Base-by-base conservation (phyloP, 2,888 invertebrate species). In the Salticus scenicus region DNA sequence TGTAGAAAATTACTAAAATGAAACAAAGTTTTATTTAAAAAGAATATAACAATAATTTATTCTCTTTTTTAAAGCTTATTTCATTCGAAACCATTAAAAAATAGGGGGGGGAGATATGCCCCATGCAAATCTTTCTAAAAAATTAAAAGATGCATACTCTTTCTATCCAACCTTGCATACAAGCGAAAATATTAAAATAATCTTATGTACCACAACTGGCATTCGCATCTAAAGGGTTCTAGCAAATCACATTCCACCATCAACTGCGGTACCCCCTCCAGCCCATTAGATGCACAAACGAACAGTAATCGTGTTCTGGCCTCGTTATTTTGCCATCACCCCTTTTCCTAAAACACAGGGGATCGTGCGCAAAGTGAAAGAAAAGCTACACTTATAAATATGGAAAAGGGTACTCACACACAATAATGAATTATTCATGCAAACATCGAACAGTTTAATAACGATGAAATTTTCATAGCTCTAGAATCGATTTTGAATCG, bases 271-370 rank as follows among this genome's bases (percentile, higher is more conserved):
- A 63, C 73, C 63, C 69, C 73, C 51, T 72, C 69, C 63, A 63
- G 77, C 84, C 83, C 84, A 79, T 85, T 85, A 85, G 78, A 63
- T 78, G 84, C 84, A 85, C 83, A 84, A 84, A 84, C 78, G 84
- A 85, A 79, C 84, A 72, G 84, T 85, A 85, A 85, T 85, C 84
- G 78, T 85, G 84, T 85, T 85, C 79, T 41, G 84, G 84, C 78
- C 84, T 85, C 84, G 84, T 85, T 85, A 85, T 85, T 78, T 85
- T 78, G 73, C 84, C 84, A 85, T 85, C 84, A 79, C 69, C 78
- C 70, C 57, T 10, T 10, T 7, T 37, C 37, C 37, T 37, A 28
- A 73, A 41, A 73, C 20, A n/a, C 57, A 12, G 27, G 71, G 75
- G 82, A 76, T 71, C 47, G 8, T 71, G 42, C 28, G 37, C 33